These are phyloP conservation scores for Plagodis pulveraria DNA, from an alignment of 2,888 invertebrate genomes.

Conservation along the genomic window DNA sequence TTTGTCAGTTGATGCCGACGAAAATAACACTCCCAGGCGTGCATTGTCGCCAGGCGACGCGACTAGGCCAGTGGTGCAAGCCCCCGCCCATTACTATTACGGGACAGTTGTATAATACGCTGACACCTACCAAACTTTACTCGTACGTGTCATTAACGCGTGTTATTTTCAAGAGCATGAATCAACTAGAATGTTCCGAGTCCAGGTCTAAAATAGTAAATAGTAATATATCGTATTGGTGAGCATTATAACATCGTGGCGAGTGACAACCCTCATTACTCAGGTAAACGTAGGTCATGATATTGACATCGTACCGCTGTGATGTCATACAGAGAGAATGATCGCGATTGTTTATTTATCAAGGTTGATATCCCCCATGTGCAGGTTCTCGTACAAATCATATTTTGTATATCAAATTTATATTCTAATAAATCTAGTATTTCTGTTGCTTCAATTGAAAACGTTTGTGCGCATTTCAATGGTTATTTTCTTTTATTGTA, in stretches of 20 bases:
- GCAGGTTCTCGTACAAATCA: no score
- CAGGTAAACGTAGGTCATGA: slow-evolving; percentile 39
- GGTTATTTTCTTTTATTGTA: no score
- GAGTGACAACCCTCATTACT: slow-evolving; percentile 32
- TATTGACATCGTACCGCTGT: slow-evolving; percentile 38
- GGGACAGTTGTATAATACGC: slow-evolving; percentile 38
- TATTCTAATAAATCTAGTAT: no score
- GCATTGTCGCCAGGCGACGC: slow-evolving; percentile 51
- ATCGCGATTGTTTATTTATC: slow-evolving; percentile 10
- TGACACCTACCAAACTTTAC: slow-evolving; percentile 26
- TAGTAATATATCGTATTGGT: slow-evolving; percentile 23
- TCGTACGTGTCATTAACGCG: slow-evolving; percentile 21
- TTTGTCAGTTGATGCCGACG: slow-evolving; percentile 62
- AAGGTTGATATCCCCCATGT: no score
- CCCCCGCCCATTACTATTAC: slow-evolving; percentile 43
- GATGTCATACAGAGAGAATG: slow-evolving; percentile 29
- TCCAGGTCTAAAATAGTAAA: slow-evolving; percentile 28
- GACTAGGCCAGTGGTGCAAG: slow-evolving; percentile 16
- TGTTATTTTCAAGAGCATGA: slow-evolving; percentile 29
- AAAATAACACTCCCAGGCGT: slow-evolving; percentile 78
- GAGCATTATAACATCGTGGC: slow-evolving; percentile 17
- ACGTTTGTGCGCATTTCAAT: no score
- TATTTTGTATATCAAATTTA: no score
- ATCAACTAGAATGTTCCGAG: slow-evolving; percentile 26
- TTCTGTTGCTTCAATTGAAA: no score